Base-by-base conservation (phyloP, 2,888 invertebrate species). In the Lochmaea capreae region DNA sequence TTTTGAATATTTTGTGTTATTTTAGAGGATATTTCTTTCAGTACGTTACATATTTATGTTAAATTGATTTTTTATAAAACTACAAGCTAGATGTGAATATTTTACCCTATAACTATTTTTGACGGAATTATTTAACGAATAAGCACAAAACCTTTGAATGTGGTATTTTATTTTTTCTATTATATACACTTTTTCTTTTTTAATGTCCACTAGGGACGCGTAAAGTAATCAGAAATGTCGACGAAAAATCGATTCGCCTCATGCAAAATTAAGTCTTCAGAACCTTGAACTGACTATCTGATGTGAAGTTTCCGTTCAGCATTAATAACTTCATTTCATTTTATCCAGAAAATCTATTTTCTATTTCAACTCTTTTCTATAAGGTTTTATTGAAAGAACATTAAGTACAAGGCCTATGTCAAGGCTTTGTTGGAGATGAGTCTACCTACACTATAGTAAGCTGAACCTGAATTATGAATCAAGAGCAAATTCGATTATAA, bases 221-320 rank as follows among this genome's bases (percentile, higher is more conserved):
- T 63, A 42, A 63, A 63, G 52, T 58, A 67, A 67, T 67, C 18
- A 58, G 67, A 67, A 68, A 68, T 59, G 61, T 65, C 58, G 49
- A 59, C 65, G 49, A 57, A 39, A 61, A 72, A 68, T 73, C 73
- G 73, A 73, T 73, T 59, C 33, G 46, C 9, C 52, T 69, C 73
- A 73, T 73, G 42, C 59, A 73, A 73, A 68, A 73, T 73, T 68
- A 42, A 73, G 67, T 68, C 68, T 65, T 65, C 33, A 73, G 39
- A 73, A 67, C 73, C 73, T 73, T 68, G 73, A 73, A 73, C 73
- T 68, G 49, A 46, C 63, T 65, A 26, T 26, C 59, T 57, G 63
- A 46, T 43, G 43, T 22, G 18, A 57, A 22, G 67, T 67, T 58
- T 67, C 67, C 67, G 22, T 58, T 46, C 33, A 14, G 18, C 61